Base-by-base conservation (phyloP, 2,113 vertebrate species). In the Lasiurus borealis region DNA sequence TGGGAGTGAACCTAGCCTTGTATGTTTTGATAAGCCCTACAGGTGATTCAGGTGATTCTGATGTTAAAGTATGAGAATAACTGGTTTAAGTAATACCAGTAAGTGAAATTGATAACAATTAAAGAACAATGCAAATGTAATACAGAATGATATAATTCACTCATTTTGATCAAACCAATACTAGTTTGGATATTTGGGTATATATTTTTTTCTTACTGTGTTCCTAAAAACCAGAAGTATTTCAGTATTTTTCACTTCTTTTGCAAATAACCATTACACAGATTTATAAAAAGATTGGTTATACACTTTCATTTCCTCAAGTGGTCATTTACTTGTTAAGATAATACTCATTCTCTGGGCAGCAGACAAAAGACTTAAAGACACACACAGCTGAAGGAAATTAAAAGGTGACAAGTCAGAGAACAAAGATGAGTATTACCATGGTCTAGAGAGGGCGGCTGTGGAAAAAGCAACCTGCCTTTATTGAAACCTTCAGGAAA, bases 261-360 rank as follows among this genome's bases (percentile, higher is more conserved):
- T 95, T 92, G 40, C 34, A 95, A 78, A 88, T 77, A 93, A 76
- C 29, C 31, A 62, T 96, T 93, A 71, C 36, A 91, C 14, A 71
- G 91, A 94, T 92, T 92, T 91, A 36, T 85, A 40, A 96, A 82
- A 92, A 88, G 62, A 95, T 69, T 77, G 66, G 93, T 94, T 90
- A 19, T 36, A 64, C 8, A 77, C 3, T 95, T 95, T 97, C 77
- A 97, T 97, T 95, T 94, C 92, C 95, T 93, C 15, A 54, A 87
- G 48, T 4, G 0, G 68, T 94, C 76, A 2, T 90, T 95, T 90
- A 75, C 93, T 95, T 36, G 36, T 88, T 95, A 95, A 93, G 94
- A 90, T 92, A 90, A 88, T 95, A 85, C 90, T 95, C 52, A 84
- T 90, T 94, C 48, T 93, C 62, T 3, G 69, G 59, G 69, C 73